Evolutionary conservation across 2,113 vertebrate genomes (phyloP).

Genomic region (Leptobrachium ailaonicum): DNA sequence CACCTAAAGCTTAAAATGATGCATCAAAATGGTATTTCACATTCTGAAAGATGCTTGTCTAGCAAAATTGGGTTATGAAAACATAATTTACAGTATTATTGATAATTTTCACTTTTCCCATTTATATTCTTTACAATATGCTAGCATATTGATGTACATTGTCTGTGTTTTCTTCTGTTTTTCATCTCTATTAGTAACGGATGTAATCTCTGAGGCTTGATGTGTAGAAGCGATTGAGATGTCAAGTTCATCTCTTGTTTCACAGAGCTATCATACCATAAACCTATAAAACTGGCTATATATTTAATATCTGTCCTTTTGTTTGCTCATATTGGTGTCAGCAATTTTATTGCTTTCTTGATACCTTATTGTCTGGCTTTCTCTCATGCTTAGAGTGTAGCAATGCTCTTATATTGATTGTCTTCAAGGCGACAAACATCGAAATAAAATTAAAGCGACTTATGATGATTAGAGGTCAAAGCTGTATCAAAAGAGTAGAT

Average conservation of each 20-base stretch:
- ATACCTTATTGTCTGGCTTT: slow-evolving; percentile 54
- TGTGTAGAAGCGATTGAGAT: slow-evolving; percentile 54
- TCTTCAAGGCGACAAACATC: slow-evolving; percentile 48
- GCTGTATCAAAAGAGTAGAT: background rate
- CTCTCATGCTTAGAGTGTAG: slow-evolving; percentile 55
- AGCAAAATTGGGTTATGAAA: too few species aligned
- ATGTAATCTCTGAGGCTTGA: slow-evolving; percentile 17
- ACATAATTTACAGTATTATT: too few species aligned
- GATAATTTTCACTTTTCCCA: too few species aligned
- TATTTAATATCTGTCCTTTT: slow-evolving; percentile 23
- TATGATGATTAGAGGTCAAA: background rate
- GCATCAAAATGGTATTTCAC: too few species aligned
- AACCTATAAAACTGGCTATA: slow-evolving; percentile 58
- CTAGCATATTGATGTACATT: too few species aligned
- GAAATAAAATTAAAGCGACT: background rate
- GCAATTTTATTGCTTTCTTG: slow-evolving; percentile 59
- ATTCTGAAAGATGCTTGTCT: too few species aligned
- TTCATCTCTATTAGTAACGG: background rate
- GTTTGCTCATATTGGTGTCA: slow-evolving; percentile 53
- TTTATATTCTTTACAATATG: too few species aligned
- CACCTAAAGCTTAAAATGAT: too few species aligned
- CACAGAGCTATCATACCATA: slow-evolving; percentile 55
- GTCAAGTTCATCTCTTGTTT: slow-evolving; percentile 73
- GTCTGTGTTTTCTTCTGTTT: too few species aligned
- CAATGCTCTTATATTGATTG: slow-evolving; percentile 56